phyloP scores from a whole-genome alignment of 37 sponge, comb jelly and placozoan genomes.

The Dysidea cf. avara region DNA sequence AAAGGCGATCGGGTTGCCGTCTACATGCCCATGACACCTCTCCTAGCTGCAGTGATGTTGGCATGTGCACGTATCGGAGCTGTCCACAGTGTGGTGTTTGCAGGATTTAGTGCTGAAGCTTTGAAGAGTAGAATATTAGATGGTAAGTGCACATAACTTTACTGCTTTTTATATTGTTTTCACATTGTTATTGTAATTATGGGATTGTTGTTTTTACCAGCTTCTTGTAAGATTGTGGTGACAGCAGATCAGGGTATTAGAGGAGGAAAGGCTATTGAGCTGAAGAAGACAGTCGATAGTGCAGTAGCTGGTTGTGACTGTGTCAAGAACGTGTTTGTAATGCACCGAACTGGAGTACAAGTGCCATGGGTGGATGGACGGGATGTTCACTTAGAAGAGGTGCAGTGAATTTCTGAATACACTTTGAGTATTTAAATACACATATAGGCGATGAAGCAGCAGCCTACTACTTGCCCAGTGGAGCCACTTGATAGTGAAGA shows the following conservation, averaged over 20 bases:
- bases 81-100: conserved; percentile 94
- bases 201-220: conserved; percentile 30
- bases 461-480: conserved; percentile 57
- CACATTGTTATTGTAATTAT: too few relatives aligned
- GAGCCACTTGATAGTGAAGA: conserved; percentile 94
- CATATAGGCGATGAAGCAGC: conserved; percentile 79
- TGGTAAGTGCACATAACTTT: conserved; percentile 31
- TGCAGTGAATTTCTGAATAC: not conserved
- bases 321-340: conserved; percentile 79
- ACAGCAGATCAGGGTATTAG: conserved; percentile 89
- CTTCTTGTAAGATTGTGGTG: conserved; percentile 70
- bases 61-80: conserved; percentile 96
- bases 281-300: conserved; percentile 82
- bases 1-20: conserved; percentile 92
- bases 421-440: not conserved
- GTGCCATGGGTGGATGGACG: conserved; percentile 57
- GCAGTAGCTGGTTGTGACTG: conserved; percentile 70
- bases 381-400: conserved; percentile 78
- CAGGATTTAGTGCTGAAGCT: conserved; percentile 94
- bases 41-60: conserved; percentile 87
- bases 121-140: conserved; percentile 76
- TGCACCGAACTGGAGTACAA: conserved; percentile 73
- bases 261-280: conserved; percentile 84
- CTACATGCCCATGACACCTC: conserved; percentile 93
- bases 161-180: too few relatives aligned